Conservation (phyloP, 2,888 invertebrate species). For the Limnephilus auricula region DNA sequence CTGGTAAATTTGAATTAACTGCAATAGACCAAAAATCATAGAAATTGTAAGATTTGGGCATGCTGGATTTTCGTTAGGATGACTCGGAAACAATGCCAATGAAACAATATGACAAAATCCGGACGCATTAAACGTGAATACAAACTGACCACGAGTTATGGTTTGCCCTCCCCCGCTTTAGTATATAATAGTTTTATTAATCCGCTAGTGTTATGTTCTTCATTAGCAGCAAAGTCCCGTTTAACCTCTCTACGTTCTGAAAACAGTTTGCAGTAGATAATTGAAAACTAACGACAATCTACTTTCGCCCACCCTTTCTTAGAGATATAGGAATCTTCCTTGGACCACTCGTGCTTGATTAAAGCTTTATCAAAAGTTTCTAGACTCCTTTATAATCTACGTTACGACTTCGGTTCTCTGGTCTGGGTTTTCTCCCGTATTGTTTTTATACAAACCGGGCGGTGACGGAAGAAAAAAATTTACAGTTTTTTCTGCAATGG, state of each 20-base stretch:
- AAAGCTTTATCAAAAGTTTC: constrained; percentile 16
- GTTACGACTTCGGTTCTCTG: constrained; percentile 23
- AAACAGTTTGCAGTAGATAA: neutral
- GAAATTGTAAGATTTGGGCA: too few relatives aligned
- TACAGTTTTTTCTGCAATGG: neutral
- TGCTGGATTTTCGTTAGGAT: neutral
- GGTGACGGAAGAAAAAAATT: neutral
- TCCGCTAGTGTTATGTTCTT: neutral
- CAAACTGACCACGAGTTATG: neutral
- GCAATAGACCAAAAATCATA: too few relatives aligned
- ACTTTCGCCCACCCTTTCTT: neutral
- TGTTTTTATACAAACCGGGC: neutral
- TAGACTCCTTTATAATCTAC: constrained; percentile 39
- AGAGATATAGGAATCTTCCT: neutral
- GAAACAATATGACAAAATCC: neutral
- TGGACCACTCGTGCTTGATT: constrained; percentile 42
- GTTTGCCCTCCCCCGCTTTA: neutral
- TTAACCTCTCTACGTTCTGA: neutral
- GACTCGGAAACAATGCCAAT: neutral
- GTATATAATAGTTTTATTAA: neutral
- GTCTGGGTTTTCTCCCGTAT: constrained; percentile 13
- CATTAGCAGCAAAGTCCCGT: neutral
- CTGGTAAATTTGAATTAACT: too few relatives aligned
- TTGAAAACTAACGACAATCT: neutral
- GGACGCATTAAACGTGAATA: neutral